Conservation (phyloP, 2,888 invertebrate species). For the Herminia tarsipennalis region DNA sequence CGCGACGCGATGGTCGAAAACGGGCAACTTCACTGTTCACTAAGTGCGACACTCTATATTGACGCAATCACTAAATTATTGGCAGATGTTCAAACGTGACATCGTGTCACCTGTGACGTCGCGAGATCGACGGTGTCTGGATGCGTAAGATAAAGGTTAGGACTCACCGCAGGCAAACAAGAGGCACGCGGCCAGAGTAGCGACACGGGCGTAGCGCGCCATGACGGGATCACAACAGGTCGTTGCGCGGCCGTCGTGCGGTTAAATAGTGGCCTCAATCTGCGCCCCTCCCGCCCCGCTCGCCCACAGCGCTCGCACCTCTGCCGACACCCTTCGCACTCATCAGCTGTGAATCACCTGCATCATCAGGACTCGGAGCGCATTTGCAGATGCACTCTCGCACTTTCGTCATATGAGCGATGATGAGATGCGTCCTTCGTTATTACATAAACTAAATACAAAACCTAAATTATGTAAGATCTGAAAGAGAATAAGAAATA, state of each 20-base stretch:
- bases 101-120: constrained; percentile 75
- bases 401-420: constrained; percentile 12
- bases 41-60: constrained; percentile 68
- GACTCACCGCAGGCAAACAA: constrained; percentile 85
- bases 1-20: constrained; percentile 66
- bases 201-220: constrained; percentile 86
- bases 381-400: constrained; percentile 25
- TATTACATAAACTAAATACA: constrained; percentile 14
- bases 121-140: constrained; percentile 77
- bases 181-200: constrained; percentile 85
- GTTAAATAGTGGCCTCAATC: constrained; percentile 86
- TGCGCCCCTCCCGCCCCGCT: constrained; percentile 82
- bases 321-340: constrained; percentile 79
- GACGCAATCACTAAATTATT: constrained; percentile 71
- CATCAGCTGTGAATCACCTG: constrained; percentile 79
- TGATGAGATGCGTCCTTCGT: background rate
- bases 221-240: constrained; percentile 87
- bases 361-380: constrained; percentile 50
- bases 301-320: constrained; percentile 80
- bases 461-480: constrained; percentile 27
- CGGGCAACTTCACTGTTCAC: constrained; percentile 80
- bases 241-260: constrained; percentile 82
- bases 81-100: constrained; percentile 63
- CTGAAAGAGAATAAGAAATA: too few relatives aligned
- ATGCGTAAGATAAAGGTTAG: constrained; percentile 81